These are phyloP conservation scores for Rhopalosiphum padi DNA, from an alignment of 1,140 invertebrate species.

Conservation along the genomic window DNA sequence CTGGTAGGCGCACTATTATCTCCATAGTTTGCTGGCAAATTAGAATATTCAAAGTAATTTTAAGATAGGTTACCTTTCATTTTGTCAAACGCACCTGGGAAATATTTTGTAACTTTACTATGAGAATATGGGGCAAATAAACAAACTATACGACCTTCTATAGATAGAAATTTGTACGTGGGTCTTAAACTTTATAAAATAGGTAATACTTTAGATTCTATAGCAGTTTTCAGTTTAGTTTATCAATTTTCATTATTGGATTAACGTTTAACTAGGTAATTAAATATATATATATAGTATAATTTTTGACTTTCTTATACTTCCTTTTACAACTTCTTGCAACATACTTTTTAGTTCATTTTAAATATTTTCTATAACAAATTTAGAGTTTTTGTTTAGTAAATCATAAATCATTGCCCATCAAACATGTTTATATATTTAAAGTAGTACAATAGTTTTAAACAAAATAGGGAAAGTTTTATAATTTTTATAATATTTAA, in stretches of 20 bases:
- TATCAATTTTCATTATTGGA: not conserved
- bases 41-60: not conserved
- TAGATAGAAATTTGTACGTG: not conserved
- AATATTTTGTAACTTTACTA: conserved; percentile 3
- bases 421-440: not conserved
- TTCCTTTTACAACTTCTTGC: not conserved
- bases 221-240: not conserved
- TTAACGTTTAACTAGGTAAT: not conserved
- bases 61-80: not conserved
- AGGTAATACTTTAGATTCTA: not conserved
- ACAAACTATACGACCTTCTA: not conserved
- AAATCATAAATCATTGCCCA: not conserved
- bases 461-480: not conserved
- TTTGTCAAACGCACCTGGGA: not conserved
- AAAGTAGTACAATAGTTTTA: not conserved
- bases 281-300: not conserved
- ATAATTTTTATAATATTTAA: not conserved
- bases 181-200: not conserved
- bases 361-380: not conserved
- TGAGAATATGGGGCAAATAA: not conserved
- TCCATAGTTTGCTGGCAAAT: not conserved
- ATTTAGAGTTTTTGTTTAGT: not conserved
- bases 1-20: not conserved
- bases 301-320: not conserved
- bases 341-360: not conserved